phyloP scores from a whole-genome alignment of 1,140 invertebrate genomes.

The Cardiocondyla obscurior region DNA sequence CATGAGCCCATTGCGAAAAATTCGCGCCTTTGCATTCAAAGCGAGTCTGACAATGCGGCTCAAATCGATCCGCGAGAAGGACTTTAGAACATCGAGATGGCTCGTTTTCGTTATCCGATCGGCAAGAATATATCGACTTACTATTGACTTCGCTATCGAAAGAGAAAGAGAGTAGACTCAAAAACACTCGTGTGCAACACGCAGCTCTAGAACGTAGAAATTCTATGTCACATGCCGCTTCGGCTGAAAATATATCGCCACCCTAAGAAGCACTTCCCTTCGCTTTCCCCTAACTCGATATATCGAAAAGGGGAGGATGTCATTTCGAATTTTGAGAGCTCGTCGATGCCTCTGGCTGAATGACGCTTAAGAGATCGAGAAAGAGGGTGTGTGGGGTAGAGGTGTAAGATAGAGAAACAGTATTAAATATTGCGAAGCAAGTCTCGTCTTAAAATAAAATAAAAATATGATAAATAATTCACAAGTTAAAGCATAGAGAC shows the following conservation, averaged over 20 bases:
- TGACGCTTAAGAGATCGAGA: background rate
- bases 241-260: constrained; percentile 37
- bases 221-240: constrained; percentile 30
- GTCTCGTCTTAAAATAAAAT: background rate
- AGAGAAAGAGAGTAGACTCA: background rate
- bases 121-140: background rate
- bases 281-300: constrained; percentile 35
- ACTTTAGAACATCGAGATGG: background rate
- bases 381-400: background rate
- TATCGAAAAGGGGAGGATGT: constrained; percentile 18
- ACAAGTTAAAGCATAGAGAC: background rate
- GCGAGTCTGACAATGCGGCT: constrained; percentile 11
- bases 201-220: constrained; percentile 16
- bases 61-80: background rate
- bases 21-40: constrained; percentile 38
- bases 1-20: constrained; percentile 22
- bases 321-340: constrained; percentile 42
- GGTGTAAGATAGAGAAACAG: background rate
- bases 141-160: background rate
- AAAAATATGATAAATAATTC: background rate
- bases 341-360: background rate
- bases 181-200: constrained; percentile 1
- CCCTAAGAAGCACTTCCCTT: background rate
- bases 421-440: constrained; percentile 2
- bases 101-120: background rate